Percentiles rank a stretch among this genome's conserved stretches.
phyloP scores from a whole-genome alignment of 2,113 vertebrate genomes.

The Diglossa brunneiventris region DNA sequence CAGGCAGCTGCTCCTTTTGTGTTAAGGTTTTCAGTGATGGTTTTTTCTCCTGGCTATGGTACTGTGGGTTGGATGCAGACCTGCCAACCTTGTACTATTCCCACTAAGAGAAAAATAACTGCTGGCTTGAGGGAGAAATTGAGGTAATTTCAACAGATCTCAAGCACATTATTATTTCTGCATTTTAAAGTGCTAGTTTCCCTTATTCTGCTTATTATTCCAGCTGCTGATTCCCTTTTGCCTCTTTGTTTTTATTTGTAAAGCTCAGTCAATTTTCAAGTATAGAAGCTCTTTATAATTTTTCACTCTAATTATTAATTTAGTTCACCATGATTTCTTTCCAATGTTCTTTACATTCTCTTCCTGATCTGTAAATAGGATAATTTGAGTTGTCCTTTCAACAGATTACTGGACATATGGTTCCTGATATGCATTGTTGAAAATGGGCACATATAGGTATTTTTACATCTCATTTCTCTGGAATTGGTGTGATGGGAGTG shows the following conservation, averaged over 20 bases:
- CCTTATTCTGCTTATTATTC: not conserved
- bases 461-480: not conserved
- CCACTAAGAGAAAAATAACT: not conserved
- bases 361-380: not conserved
- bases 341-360: not conserved
- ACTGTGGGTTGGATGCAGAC: not conserved
- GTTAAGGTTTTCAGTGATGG: conserved; percentile 5
- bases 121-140: not conserved
- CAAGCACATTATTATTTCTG: conserved; percentile 13
- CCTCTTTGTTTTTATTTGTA: not conserved
- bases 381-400: not conserved
- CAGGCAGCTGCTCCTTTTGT: conserved; percentile 58
- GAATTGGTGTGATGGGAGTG: not conserved
- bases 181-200: not conserved
- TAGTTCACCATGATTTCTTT: not conserved
- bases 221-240: not conserved
- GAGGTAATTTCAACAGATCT: conserved; percentile 17
- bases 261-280: not conserved
- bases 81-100: conserved; percentile 1
- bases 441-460: not conserved
- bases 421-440: not conserved
- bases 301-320: not conserved
- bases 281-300: not conserved
- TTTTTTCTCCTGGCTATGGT: conserved; percentile 17
- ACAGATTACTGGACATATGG: not conserved